Base-by-base conservation (phyloP, 2,888 invertebrate genomes). In the Pyrocoelia pectoralis region DNA sequence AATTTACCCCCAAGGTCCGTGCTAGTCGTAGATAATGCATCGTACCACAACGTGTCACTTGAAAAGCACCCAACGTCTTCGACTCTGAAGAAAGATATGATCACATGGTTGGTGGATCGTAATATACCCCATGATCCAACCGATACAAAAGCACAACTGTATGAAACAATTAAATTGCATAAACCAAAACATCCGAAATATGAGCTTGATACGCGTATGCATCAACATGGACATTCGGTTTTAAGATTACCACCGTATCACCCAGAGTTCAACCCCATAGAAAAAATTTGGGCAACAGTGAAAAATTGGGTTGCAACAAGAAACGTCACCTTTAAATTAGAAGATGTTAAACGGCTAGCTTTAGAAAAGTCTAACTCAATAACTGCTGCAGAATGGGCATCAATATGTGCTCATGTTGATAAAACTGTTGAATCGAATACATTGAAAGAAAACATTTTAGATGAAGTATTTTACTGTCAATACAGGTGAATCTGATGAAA, bases 1-100 rank as follows among this genome's bases (percentile, higher is more conserved):
- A 76, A 75, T 55, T 43, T 76, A 14, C 70, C 70, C 13, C 65
- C 66, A 4, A 69, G 66, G 40, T 69, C 73, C 1, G 65, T 69
- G 5, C 12, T 66, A 3, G 56, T 66, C 2, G 28, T 66, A 10
- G 65, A 68, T 49, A 15, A 75, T 62, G 72, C 73, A 1, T 67
- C 74, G 1, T 74, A 74, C 54, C 72, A 75, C 48, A 76, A 73
- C 38, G 56, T 51, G 12, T n/a, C 8, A 1, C 2, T n/a, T n/a
- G 29, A 50, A n/a, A 63, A 59, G 12, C 24, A 40, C n/a, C 43
- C 51, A 15, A 40, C 38, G 28, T 13, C 28, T 14, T 1, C 10
- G 6, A 41, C 56, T n/a, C 5, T 15, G 19, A 62, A 65, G 41
- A 18, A 13, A 14, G 61, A 56, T n/a, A 65, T 65, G 52, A 53